These are phyloP conservation scores for Thymelicus sylvestris DNA, from an alignment of 2,888 invertebrate species.

Conservation along the genomic window DNA sequence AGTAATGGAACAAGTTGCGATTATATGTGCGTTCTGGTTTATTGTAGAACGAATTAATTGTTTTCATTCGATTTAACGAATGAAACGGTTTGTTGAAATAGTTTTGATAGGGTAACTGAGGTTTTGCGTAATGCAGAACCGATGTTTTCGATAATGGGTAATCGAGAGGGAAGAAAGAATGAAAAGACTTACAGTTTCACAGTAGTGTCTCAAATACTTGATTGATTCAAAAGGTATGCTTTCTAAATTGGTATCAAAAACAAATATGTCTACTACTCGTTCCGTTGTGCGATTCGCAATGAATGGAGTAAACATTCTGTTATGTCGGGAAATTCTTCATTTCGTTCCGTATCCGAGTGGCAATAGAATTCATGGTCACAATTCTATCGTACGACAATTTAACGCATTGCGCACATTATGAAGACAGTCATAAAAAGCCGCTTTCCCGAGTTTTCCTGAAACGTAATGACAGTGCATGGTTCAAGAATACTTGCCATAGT, in stretches of 20 bases:
- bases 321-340: too few relatives aligned
- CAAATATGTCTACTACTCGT: too few relatives aligned
- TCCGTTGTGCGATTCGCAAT: too few relatives aligned
- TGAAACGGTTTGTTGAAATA: not conserved
- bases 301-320: too few relatives aligned
- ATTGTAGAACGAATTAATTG: slow-evolving; percentile 18
- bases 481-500: slow-evolving; percentile 55
- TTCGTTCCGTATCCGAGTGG: too few relatives aligned
- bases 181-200: too few relatives aligned
- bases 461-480: slow-evolving; percentile 41
- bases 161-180: too few relatives aligned
- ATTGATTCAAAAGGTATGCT: too few relatives aligned
- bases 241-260: too few relatives aligned
- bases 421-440: slow-evolving; percentile 11
- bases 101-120: not conserved
- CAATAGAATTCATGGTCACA: not conserved
- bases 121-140: too few relatives aligned
- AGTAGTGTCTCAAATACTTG: too few relatives aligned
- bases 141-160: too few relatives aligned
- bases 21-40: slow-evolving; percentile 14
- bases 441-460: slow-evolving; percentile 19
- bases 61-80: not conserved
- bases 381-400: not conserved
- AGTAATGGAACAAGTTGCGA: slow-evolving; percentile 48
- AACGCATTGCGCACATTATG: not conserved